Evolutionary conservation across 2,113 vertebrate species (phyloP).

Genomic region (Cyanocitta stelleri): DNA sequence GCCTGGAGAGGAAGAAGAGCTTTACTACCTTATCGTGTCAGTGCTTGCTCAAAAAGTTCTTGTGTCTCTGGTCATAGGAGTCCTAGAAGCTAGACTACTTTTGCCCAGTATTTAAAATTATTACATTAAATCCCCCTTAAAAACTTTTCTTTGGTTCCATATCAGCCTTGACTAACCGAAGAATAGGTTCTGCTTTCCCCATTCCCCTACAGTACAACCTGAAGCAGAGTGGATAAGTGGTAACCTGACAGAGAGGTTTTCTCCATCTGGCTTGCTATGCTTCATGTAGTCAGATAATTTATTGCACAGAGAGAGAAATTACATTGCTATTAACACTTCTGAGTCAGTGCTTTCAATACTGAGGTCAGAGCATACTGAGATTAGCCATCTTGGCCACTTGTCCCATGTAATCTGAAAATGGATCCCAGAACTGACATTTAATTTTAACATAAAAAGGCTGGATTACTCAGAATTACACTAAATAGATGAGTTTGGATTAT

Average conservation of each 20-base stretch:
- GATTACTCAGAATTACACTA: not conserved
- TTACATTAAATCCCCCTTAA: not conserved
- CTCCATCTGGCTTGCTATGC: not conserved
- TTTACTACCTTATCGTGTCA: not conserved
- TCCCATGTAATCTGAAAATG: not conserved
- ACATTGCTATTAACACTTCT: not conserved
- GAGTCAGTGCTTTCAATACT: not conserved
- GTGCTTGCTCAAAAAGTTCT: not conserved
- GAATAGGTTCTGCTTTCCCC: not conserved
- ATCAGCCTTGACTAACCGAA: not conserved
- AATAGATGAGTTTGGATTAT: not conserved
- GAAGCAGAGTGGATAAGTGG: not conserved
- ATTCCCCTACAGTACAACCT: not conserved
- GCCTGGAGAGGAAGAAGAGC: not conserved
- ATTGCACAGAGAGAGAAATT: not conserved
- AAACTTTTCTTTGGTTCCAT: not conserved
- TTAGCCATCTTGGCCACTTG: not conserved
- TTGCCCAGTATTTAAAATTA: not conserved
- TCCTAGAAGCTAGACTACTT: not conserved
- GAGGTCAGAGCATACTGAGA: not conserved
- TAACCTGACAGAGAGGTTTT: not conserved
- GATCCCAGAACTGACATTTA: not conserved
- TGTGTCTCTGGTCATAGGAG: not conserved
- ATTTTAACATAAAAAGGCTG: not conserved
- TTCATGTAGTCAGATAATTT: not conserved